These are phyloP conservation scores for Nasonia vitripennis DNA, from an alignment of 1,140 invertebrate genomes.

Conservation along the genomic window DNA sequence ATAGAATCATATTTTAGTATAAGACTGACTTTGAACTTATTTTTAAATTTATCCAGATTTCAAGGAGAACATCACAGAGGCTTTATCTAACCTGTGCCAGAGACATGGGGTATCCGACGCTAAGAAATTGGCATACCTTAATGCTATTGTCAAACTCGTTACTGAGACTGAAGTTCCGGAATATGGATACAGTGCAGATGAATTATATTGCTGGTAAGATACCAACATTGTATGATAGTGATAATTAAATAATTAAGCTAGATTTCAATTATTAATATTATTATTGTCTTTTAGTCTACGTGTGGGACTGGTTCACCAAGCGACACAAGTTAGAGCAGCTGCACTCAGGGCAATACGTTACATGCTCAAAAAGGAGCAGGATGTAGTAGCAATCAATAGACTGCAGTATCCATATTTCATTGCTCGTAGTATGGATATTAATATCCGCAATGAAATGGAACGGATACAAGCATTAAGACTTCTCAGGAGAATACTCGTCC, in stretches of 20 bases:
- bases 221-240: neutral
- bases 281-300: constrained; percentile 82
- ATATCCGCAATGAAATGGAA: constrained; percentile 90
- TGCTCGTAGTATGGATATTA: constrained; percentile 88
- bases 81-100: constrained; percentile 79
- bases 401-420: constrained; percentile 89
- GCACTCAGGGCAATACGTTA: constrained; percentile 90
- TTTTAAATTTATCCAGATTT: constrained; percentile 69
- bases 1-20: no score
- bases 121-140: constrained; percentile 85
- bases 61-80: constrained; percentile 79
- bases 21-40: neutral
- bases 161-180: constrained; percentile 80
- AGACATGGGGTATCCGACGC: constrained; percentile 78
- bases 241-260: neutral
- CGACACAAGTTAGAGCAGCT: constrained; percentile 91
- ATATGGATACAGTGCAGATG: constrained; percentile 83
- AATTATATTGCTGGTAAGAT: constrained; percentile 89
- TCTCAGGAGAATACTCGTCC: constrained; percentile 81
- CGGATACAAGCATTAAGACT: constrained; percentile 92
- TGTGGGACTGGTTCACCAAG: constrained; percentile 87
- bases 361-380: constrained; percentile 84
- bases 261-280: constrained; percentile 6
- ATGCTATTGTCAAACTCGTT: constrained; percentile 87
- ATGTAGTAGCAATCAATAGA: constrained; percentile 85